Conservation (phyloP, 2,113 vertebrate species). For the Cygnus atratus region DNA sequence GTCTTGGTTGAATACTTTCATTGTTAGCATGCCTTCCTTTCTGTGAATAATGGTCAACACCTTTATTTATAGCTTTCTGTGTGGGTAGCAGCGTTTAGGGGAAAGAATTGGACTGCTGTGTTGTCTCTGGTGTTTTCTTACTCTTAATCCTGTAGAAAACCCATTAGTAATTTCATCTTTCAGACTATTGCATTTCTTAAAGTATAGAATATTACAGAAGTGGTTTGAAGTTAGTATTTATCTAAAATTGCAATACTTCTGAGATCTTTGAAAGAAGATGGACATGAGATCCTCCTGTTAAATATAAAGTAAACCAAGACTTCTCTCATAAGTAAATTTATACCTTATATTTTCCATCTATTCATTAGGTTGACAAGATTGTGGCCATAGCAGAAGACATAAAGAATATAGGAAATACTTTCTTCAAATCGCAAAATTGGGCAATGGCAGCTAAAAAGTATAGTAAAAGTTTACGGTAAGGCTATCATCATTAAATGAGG, state of each 20-base stretch:
- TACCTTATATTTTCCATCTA: constrained; percentile 40
- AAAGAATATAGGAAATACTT: constrained; percentile 94
- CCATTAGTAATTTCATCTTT: not conserved
- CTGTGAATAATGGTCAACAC: not conserved
- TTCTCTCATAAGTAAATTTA: not conserved
- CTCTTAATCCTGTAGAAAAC: not conserved
- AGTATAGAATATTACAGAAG: not conserved
- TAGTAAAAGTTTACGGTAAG: constrained; percentile 92
- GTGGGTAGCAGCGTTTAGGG: not conserved
- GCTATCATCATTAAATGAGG: not conserved
- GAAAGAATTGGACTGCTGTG: not conserved
- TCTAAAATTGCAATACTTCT: not conserved
- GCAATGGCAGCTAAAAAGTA: constrained; percentile 89
- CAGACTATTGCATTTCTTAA: not conserved
- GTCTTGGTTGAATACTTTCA: not conserved
- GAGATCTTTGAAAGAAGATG: not conserved
- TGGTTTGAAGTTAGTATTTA: not conserved
- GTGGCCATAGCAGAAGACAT: constrained; percentile 88
- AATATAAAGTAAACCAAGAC: not conserved
- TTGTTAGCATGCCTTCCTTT: not conserved
- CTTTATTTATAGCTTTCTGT: not conserved
- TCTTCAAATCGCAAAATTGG: constrained; percentile 96
- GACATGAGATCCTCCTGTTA: not conserved
- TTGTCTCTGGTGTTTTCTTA: constrained; percentile 19
- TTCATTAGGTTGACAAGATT: constrained; percentile 86